phyloP scores from a whole-genome alignment of 2,888 invertebrate species.

The Melikaiella ostensackeni region DNA sequence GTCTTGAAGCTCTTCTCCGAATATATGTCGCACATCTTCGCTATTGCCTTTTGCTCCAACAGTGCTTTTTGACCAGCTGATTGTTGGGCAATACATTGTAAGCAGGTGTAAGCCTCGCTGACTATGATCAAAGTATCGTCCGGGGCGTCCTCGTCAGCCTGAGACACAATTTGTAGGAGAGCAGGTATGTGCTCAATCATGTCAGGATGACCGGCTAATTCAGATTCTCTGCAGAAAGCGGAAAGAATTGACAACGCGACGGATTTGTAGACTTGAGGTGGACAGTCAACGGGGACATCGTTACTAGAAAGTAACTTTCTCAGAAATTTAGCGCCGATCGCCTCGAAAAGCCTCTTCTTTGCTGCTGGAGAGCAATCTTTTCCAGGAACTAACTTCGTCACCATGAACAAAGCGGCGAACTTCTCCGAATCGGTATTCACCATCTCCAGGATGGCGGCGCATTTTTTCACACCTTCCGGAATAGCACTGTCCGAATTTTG shows the following conservation, averaged over 20 bases:
- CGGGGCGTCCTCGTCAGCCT: conserved; percentile 89
- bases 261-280: conserved; percentile 93
- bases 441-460: conserved; percentile 87
- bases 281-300: conserved; percentile 91
- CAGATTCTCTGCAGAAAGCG: conserved; percentile 90
- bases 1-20: conserved; percentile 93
- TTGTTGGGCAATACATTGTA: conserved; percentile 88
- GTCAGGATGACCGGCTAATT: conserved; percentile 88
- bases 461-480: conserved; percentile 91
- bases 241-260: conserved; percentile 93
- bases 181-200: conserved; percentile 91
- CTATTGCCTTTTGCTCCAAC: conserved; percentile 87
- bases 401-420: conserved; percentile 94
- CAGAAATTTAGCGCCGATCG: conserved; percentile 92
- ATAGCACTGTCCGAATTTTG: conserved; percentile 71
- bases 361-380: conserved; percentile 86
- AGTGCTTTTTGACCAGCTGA: conserved; percentile 89
- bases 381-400: conserved; percentile 91
- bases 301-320: conserved; percentile 87
- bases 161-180: conserved; percentile 89
- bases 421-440: conserved; percentile 93
- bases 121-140: conserved; percentile 92
- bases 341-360: conserved; percentile 91
- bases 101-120: conserved; percentile 90
- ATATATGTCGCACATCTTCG: conserved; percentile 91